These are phyloP conservation scores for Eristalis arbustorum DNA, from an alignment of 2,888 invertebrate species.

Conservation along the genomic window DNA sequence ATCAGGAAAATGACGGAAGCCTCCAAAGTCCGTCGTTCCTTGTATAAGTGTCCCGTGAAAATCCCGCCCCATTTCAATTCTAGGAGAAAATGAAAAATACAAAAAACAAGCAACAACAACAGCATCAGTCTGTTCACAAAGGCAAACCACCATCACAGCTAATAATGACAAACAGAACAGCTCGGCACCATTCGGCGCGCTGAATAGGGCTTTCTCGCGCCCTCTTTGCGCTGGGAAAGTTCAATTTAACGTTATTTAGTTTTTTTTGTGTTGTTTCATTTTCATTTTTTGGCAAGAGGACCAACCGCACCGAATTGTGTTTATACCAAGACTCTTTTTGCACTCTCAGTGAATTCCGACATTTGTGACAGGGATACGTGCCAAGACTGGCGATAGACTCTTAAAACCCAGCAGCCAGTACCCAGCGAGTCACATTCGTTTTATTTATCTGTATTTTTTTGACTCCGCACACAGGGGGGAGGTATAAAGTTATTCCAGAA, in stretches of 20 bases:
- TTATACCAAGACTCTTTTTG: slow-evolving; percentile 46
- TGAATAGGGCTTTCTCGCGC: not conserved
- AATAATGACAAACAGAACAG: not conserved
- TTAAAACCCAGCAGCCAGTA: not conserved
- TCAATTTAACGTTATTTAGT: not conserved
- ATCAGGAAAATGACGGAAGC: slow-evolving; percentile 21
- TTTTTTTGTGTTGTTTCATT: not conserved
- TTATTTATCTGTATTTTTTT: slow-evolving; percentile 20
- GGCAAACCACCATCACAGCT: slow-evolving; percentile 27
- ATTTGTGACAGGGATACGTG: slow-evolving; percentile 66
- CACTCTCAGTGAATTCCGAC: slow-evolving; percentile 55
- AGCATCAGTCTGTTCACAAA: not conserved
- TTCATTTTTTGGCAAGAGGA: not conserved
- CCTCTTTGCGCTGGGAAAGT: slow-evolving; percentile 23
- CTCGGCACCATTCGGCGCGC: not conserved
- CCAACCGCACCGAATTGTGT: slow-evolving; percentile 2
- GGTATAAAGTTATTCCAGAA: slow-evolving; percentile 48
- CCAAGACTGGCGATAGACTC: slow-evolving; percentile 46
- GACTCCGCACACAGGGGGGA: not conserved
- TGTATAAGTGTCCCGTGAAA: slow-evolving; percentile 30
- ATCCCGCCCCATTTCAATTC: slow-evolving; percentile 34
- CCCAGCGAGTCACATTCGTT: slow-evolving; percentile 30
- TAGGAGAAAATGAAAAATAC: slow-evolving; percentile 22
- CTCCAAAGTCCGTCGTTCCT: slow-evolving; percentile 8
- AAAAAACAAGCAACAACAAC: not conserved